A percentile compares a stretch with the other conserved stretches of the same genome.
Conservation (phyloP, 2,797 vertebrate species). For the Myiotriccus ornatus region DNA sequence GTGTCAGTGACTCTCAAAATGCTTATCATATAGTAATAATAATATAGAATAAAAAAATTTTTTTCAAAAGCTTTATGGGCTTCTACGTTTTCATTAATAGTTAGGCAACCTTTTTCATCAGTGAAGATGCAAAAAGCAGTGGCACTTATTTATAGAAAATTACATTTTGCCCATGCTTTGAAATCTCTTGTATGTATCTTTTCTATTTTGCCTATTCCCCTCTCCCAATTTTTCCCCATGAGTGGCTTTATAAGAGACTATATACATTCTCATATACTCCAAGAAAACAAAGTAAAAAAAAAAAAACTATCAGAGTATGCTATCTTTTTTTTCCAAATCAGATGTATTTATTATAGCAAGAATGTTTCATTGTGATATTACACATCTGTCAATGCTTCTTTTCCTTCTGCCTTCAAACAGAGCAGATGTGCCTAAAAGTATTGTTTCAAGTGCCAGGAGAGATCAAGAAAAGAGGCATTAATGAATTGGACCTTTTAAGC, state of each 20-base stretch:
- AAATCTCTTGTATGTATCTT: background rate
- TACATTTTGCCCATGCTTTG: background rate
- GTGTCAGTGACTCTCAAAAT: background rate
- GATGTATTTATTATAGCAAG: background rate
- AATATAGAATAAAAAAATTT: background rate
- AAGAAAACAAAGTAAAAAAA: background rate
- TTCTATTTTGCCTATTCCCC: background rate
- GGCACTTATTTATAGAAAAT: background rate
- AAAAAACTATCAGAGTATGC: background rate
- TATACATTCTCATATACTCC: background rate
- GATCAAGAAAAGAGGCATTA: background rate
- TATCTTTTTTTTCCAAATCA: background rate
- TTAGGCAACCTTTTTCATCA: background rate
- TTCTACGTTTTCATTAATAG: background rate
- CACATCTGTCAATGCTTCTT: background rate
- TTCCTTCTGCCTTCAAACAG: background rate
- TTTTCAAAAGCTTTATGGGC: background rate
- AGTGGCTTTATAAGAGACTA: background rate
- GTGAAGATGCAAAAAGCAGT: background rate
- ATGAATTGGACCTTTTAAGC: background rate
- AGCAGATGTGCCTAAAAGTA: background rate
- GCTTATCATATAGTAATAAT: background rate
- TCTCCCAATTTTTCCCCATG: background rate
- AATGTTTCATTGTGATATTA: background rate
- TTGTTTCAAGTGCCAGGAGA: background rate